A percentile compares a stretch with the other conserved stretches of the same genome.
Evolutionary conservation across 2,113 vertebrate species (phyloP).

Genomic region (Sylvilagus bachmani): DNA sequence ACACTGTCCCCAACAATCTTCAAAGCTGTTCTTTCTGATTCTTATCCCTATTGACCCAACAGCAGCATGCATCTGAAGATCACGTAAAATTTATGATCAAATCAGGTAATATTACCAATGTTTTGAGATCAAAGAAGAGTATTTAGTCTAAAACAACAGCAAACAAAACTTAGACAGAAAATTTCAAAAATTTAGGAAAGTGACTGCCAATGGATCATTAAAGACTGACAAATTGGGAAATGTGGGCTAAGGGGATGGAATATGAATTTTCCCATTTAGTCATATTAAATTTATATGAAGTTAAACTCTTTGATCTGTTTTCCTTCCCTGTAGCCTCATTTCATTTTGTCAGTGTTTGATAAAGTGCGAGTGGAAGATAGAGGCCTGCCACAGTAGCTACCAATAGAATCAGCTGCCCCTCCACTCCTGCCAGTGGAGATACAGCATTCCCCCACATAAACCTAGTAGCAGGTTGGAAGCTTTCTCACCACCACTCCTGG

Average conservation of each 20-base stretch:
- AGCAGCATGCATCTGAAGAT: neutral
- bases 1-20: neutral
- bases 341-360: neutral
- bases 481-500: neutral
- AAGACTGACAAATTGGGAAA: neutral
- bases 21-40: neutral
- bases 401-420: neutral
- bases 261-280: neutral
- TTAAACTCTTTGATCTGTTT: neutral
- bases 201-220: neutral
- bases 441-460: neutral
- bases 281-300: neutral
- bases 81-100: neutral
- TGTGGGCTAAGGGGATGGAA: neutral
- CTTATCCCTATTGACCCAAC: neutral
- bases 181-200: neutral
- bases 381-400: neutral
- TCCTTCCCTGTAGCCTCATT: neutral
- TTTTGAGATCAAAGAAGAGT: neutral
- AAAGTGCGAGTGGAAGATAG: neutral
- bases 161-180: conserved; percentile 15
- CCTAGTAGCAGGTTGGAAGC: neutral
- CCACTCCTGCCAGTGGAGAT: neutral
- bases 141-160: conserved; percentile 21
- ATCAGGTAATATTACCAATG: neutral